Base-by-base conservation (phyloP, 2,113 vertebrate species). In the Neotoma lepida region DNA sequence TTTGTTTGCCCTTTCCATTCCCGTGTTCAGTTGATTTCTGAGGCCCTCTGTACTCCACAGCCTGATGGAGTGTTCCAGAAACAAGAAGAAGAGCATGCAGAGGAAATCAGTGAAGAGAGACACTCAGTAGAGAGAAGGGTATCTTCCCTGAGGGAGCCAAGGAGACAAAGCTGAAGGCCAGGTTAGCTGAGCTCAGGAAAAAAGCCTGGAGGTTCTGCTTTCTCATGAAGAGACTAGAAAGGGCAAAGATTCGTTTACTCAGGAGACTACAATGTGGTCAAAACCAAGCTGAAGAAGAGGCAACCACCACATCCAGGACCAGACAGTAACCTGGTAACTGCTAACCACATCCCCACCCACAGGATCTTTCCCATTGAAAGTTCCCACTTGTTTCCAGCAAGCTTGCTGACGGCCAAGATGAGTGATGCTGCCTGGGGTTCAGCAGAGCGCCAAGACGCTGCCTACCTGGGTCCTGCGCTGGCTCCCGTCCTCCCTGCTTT, bases 241-340 rank as follows among this genome's bases (percentile, higher is more conserved):
- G 24, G 54, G 99, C 99, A 99, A 99, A 99, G 99, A 95, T 99
- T 99, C 97, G 99, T 99, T 10, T 99, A 99, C 97, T 99, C 99
- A 33, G 99, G 99, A 1, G 99, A 99, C 97, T 99, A 99, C 98
- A 99, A 99, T 98, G 99, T 99, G 99, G 99, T 99, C 97, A 99
- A 99, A 97, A 99, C 99, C 6, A 99, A 99, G 98, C 99, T 99
- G 99, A 99, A 99, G 98, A 99, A 99, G 98, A 99, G 99, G 97
- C 99, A 99, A 98, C 98, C 99, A 96, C 99, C 99, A 2, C 98
- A 98, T 6, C 97, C 99, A 0, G 99, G 99, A 77, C 98, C 99
- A 4, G 99, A 99, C 98, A 99, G 99, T 98, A 99, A 99, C 98
- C 98, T 99, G 96, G 99, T 99, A 97, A 99, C 99, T 0, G 99